phyloP scores from a whole-genome alignment of 2,797 vertebrate genomes.

The Todus mexicanus region DNA sequence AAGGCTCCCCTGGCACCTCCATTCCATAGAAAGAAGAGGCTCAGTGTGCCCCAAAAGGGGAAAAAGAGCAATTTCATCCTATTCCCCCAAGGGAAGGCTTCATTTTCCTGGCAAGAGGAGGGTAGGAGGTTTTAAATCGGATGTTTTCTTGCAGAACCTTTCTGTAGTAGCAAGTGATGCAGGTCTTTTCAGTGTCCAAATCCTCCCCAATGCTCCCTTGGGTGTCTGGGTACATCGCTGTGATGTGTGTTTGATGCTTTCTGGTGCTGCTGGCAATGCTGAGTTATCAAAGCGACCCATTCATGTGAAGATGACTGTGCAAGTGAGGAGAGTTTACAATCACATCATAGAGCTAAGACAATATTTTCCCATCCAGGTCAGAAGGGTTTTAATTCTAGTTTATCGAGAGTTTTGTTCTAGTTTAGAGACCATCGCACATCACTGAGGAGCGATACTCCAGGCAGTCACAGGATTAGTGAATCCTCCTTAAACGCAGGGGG shows the following conservation, averaged over 20 bases:
- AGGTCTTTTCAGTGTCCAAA: not conserved
- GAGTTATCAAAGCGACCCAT: not conserved
- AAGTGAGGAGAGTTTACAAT: not conserved
- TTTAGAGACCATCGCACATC: not conserved
- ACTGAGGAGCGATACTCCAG: not conserved
- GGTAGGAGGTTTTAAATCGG: not conserved
- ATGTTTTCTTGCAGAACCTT: not conserved
- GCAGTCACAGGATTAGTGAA: not conserved
- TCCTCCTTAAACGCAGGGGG: not conserved
- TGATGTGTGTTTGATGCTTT: not conserved
- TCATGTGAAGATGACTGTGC: not conserved
- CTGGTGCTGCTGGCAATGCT: not conserved
- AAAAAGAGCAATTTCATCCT: not conserved
- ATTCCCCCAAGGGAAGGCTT: not conserved
- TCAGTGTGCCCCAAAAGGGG: accelerated
- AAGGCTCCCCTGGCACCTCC: not conserved
- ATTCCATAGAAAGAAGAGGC: accelerated
- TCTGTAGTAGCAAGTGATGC: not conserved
- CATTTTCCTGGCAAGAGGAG: not conserved
- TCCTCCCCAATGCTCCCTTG: not conserved
- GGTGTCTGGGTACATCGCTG: not conserved
- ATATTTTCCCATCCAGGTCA: not conserved
- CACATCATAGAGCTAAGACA: not conserved
- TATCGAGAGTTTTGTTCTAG: not conserved
- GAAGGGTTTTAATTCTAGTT: not conserved